These are phyloP conservation scores for Dioctria linearis DNA, from an alignment of 2,888 invertebrate genomes.

Conservation along the genomic window DNA sequence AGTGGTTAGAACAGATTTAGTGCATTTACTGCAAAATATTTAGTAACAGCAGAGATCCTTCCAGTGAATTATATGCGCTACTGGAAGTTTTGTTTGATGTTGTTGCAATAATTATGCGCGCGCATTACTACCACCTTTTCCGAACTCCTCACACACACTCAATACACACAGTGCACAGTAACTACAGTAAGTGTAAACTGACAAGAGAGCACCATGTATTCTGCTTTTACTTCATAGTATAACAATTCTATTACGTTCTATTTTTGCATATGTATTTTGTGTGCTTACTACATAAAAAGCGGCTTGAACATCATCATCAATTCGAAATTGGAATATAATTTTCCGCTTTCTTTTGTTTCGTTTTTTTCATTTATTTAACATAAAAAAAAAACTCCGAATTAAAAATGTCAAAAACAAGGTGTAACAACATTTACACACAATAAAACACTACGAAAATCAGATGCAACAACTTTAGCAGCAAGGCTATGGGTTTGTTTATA, in stretches of 20 bases:
- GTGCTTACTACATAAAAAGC: too few species aligned
- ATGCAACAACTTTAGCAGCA: constrained; percentile 20
- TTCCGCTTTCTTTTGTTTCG: too few species aligned
- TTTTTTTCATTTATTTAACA: background rate
- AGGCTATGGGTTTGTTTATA: constrained; percentile 12
- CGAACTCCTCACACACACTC: too few species aligned
- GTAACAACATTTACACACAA: constrained; percentile 20
- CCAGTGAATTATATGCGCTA: constrained; percentile 30
- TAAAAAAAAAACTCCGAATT: constrained; percentile 26
- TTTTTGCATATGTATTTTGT: background rate
- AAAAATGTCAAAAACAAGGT: constrained; percentile 43
- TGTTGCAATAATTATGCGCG: constrained; percentile 18
- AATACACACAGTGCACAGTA: too few species aligned
- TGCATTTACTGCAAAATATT: constrained; percentile 17
- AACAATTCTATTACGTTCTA: too few species aligned
- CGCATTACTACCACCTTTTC: constrained; percentile 8
- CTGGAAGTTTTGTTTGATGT: constrained; percentile 28
- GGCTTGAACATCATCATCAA: too few species aligned
- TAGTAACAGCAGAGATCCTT: constrained; percentile 7
- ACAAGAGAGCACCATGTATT: too few species aligned
- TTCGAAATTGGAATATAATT: too few species aligned
- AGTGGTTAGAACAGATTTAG: background rate
- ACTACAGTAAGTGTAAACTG: too few species aligned
- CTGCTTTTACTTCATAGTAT: too few species aligned
- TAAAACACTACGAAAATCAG: constrained; percentile 8